Percentiles rank a stretch among this genome's conserved stretches.
Evolutionary conservation across 2,888 invertebrate species (phyloP).

Genomic region (Beris morrisii): DNA sequence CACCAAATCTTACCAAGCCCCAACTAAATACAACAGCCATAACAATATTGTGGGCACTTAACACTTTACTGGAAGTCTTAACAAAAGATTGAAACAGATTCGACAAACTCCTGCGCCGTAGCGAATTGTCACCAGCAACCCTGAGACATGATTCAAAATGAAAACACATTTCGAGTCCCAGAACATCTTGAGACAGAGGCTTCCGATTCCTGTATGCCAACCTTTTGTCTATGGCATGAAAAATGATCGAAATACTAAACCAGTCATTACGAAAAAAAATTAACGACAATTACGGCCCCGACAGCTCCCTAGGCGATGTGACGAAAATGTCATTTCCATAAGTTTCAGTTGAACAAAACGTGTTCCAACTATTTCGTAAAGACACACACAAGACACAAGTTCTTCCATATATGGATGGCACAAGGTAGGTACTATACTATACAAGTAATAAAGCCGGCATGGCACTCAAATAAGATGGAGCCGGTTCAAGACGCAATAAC

Average conservation of each 20-base stretch:
- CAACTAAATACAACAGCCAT: no score
- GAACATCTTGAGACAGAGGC: not conserved
- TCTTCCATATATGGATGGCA: conserved; percentile 11
- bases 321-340: no score
- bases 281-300: conserved; percentile 2
- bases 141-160: conserved; percentile 2
- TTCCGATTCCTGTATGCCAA: conserved; percentile 14
- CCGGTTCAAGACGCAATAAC: conserved; percentile 4
- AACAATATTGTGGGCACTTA: no score
- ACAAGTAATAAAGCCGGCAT: conserved; percentile 2
- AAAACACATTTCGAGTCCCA: not conserved
- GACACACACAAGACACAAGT: not conserved
- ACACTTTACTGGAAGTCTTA: no score
- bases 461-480: not conserved
- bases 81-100: no score
- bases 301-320: no score
- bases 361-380: no score
- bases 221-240: not conserved
- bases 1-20: no score
- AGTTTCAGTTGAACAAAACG: no score
- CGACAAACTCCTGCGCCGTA: no score
- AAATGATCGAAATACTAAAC: conserved; percentile 8
- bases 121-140: not conserved
- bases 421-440: conserved; percentile 11
- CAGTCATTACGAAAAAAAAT: conserved; percentile 1